These are phyloP conservation scores for Cecropterus lyciades DNA, from an alignment of 1,140 invertebrate genomes.

Conservation along the genomic window DNA sequence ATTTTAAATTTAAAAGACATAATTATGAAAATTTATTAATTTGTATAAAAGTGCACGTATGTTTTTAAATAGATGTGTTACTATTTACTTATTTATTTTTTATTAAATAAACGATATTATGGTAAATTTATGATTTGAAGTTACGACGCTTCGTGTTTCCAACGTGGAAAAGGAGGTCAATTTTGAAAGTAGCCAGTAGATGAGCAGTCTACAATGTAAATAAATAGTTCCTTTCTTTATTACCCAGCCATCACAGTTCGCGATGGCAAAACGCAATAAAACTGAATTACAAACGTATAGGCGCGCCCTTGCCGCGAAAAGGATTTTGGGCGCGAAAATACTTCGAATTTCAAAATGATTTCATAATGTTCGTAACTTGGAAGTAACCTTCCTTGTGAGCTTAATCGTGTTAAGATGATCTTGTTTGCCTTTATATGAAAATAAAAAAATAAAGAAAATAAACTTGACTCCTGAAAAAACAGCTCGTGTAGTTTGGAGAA, in stretches of 20 bases:
- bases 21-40: too few relatives aligned
- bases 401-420: too few relatives aligned
- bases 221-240: conserved; percentile 14
- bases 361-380: background rate
- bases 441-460: conserved; percentile 35
- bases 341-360: conserved; percentile 11
- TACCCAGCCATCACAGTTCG: background rate
- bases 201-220: conserved; percentile 30
- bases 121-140: background rate
- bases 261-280: background rate
- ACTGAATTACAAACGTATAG: background rate
- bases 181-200: conserved; percentile 62
- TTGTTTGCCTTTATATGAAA: background rate
- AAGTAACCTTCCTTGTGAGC: too few relatives aligned
- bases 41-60: too few relatives aligned
- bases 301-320: background rate
- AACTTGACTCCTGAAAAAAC: conserved; percentile 48
- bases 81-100: background rate
- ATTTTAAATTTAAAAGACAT: too few relatives aligned
- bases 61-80: too few relatives aligned
- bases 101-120: too few relatives aligned
- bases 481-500: conserved; percentile 40
- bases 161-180: conserved; percentile 59
- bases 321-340: conserved; percentile 41
- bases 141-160: conserved; percentile 22